Evolutionary conservation across 2,797 vertebrate genomes (phyloP), one percentile per base, ranked within the genome.

Genomic region (Oceanodroma leucorhoa): DNA sequence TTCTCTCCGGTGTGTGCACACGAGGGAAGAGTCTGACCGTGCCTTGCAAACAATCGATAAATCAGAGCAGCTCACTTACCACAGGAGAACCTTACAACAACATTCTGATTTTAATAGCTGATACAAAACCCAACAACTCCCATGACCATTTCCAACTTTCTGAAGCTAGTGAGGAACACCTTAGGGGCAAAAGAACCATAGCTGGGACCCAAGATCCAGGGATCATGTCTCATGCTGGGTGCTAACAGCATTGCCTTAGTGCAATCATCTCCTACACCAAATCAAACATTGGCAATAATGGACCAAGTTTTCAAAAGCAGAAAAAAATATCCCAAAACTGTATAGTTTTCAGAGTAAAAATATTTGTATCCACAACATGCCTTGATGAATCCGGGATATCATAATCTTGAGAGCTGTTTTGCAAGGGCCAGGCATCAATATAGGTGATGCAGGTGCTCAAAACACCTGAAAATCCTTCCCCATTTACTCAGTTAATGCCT

Each of bases 1-100:
- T n/a, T 24, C 22, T 38, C 19, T n/a, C 7, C 0, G 0, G 3
- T 0, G 1, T 0, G 15, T 21, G 45, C 30, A 3, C 26, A 0
- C 0, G 1, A 65, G 41, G 18, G 14, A 43, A n/a, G 15, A 0
- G 2, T 4, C 18, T 2, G 2, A 22, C 34, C 19, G 41, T 1
- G 32, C 75, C 70, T 14, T 5, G 24, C 50, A 29, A 51, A 13
- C 11, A 22, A 1, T 2, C 4, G 1, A 29, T 1, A 24, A 71
- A 43, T 17, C 24, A 61, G 62, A 80, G 46, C 41, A 89, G 51
- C 22, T 79, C 23, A 24, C 46, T 40, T 41, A 10, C 10, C 21
- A 19, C 19, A 36, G 54, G 14, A 54, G 45, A 69, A 2, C 60
- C 34, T 2, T 11, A 5, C 27, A 17, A 2, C 18, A 43, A 3